phyloP scores from a whole-genome alignment of 2,113 vertebrate genomes.

The Sceloporus tristichus region DNA sequence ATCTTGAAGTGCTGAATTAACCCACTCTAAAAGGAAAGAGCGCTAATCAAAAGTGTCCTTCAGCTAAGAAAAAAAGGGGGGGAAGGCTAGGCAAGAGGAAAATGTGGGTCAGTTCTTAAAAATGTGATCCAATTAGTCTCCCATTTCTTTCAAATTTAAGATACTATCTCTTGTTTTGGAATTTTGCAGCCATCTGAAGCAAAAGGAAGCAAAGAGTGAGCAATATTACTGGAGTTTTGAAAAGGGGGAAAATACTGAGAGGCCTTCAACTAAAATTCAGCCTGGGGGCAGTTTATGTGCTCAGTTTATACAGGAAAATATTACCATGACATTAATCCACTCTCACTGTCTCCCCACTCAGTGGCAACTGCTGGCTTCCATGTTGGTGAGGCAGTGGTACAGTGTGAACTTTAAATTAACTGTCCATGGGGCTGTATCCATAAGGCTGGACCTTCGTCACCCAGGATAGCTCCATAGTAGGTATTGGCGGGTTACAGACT shows the following conservation, averaged over 20 bases:
- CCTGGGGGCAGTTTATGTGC: no score
- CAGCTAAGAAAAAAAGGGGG: constrained; percentile 12
- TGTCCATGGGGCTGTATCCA: no score
- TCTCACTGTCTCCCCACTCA: no score
- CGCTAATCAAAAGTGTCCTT: constrained; percentile 39
- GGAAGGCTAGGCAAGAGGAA: not conserved
- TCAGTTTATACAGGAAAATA: not conserved
- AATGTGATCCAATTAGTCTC: not conserved
- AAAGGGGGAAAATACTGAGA: not conserved
- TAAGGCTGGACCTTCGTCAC: no score
- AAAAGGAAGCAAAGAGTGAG: not conserved
- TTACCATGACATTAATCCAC: not conserved
- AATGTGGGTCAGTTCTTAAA: constrained; percentile 29
- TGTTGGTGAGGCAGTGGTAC: no score
- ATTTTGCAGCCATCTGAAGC: not conserved
- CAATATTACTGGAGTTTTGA: not conserved
- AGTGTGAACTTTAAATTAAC: no score
- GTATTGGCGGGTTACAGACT: no score
- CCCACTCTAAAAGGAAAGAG: constrained; percentile 42
- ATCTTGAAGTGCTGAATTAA: constrained; percentile 50
- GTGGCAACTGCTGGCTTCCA: no score
- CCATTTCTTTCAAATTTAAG: not conserved
- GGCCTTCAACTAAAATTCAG: not conserved
- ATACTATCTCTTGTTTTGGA: not conserved
- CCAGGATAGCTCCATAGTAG: no score